Evolutionary conservation across 2,113 vertebrate species (phyloP).

Genomic region (Polypterus senegalus): DNA sequence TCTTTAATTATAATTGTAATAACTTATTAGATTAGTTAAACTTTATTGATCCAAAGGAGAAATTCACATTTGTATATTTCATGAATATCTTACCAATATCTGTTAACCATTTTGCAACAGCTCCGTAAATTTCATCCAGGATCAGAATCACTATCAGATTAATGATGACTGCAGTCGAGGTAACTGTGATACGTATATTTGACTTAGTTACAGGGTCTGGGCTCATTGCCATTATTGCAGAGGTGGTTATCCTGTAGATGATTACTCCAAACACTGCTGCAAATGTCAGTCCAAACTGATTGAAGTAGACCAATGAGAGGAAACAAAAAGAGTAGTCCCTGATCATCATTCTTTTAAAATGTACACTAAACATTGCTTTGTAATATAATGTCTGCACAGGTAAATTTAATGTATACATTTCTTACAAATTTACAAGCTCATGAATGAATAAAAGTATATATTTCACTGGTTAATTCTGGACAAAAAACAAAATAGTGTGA

Average conservation of each 20-base stretch:
- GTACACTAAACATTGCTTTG: no score
- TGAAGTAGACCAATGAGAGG: not conserved
- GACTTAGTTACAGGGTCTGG: constrained; percentile 63
- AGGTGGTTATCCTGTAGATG: constrained; percentile 77
- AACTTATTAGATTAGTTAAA: no score
- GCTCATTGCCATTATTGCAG: constrained; percentile 79
- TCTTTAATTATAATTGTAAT: no score
- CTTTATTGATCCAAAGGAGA: no score
- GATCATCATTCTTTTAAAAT: no score
- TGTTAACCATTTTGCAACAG: constrained; percentile 86
- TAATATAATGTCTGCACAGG: no score
- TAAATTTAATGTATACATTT: no score
- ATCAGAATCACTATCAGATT: constrained; percentile 91
- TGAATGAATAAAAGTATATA: not conserved
- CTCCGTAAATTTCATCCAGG: constrained; percentile 88
- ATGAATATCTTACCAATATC: constrained; percentile 67
- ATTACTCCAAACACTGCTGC: constrained; percentile 85
- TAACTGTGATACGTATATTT: constrained; percentile 78
- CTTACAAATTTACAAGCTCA: no score
- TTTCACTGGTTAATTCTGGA: not conserved
- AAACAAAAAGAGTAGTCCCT: not conserved
- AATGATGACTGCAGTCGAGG: constrained; percentile 86
- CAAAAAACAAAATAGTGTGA: not conserved
- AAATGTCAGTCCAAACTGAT: constrained; percentile 75
- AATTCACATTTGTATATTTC: not conserved